Conservation (phyloP, 2,888 invertebrate genomes). For the Ypsolopha scabrella region DNA sequence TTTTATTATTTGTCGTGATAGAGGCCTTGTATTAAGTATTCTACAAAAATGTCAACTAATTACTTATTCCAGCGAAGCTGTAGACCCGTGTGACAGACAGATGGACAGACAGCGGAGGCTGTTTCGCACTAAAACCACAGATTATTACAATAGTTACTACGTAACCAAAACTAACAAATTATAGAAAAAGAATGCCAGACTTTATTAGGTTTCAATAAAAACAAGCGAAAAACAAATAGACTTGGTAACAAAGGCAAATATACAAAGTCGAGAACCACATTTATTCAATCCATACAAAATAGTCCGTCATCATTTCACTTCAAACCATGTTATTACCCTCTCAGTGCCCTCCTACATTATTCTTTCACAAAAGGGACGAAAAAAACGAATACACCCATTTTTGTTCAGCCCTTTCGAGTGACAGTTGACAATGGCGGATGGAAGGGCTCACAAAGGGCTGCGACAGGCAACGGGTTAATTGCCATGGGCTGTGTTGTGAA, state of each 20-base stretch:
- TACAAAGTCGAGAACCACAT: no score
- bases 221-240: slow-evolving; percentile 14
- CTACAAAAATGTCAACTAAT: no score
- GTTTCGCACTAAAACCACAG: no score
- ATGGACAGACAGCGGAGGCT: no score
- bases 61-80: no score
- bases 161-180: no score
- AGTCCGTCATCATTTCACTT: slow-evolving; percentile 43
- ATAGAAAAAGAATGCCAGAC: slow-evolving; percentile 22
- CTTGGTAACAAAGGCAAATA: no score
- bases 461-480: slow-evolving; percentile 61
- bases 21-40: no score
- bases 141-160: no score
- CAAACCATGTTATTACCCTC: slow-evolving; percentile 48
- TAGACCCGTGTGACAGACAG: no score
- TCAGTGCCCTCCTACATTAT: slow-evolving; percentile 27
- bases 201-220: no score
- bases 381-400: slow-evolving; percentile 58
- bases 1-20: no score
- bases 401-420: slow-evolving; percentile 47
- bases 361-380: slow-evolving; percentile 19
- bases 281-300: slow-evolving; percentile 12
- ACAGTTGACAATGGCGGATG: slow-evolving; percentile 59
- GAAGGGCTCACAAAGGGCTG: slow-evolving; percentile 59
- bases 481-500: slow-evolving; percentile 38